A percentile compares a stretch with the other conserved stretches of the same genome.
These are phyloP conservation scores for Keiferia lycopersicella DNA, from an alignment of 2,888 invertebrate species.

Conservation along the genomic window DNA sequence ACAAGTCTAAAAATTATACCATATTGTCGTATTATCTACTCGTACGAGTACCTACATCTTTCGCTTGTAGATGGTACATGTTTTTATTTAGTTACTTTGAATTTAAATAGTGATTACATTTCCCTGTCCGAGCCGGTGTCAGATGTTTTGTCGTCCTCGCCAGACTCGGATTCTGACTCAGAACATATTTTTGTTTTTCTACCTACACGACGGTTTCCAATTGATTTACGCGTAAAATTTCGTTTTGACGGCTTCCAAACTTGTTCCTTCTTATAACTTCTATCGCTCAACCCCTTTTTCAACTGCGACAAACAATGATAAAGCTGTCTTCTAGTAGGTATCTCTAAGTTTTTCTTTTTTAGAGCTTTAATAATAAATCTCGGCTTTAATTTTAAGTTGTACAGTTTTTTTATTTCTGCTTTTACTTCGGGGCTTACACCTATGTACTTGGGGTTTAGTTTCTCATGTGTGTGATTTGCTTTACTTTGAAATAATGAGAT, in stretches of 20 bases:
- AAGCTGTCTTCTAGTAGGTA: background rate
- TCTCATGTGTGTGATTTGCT: constrained; percentile 5
- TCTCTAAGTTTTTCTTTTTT: background rate
- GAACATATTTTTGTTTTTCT: background rate
- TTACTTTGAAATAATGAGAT: constrained; percentile 2
- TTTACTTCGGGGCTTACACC: background rate
- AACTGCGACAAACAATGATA: background rate
- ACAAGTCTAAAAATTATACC: too few relatives aligned
- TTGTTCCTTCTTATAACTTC: background rate
- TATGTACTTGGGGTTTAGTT: background rate
- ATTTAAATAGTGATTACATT: too few relatives aligned
- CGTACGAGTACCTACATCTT: too few relatives aligned
- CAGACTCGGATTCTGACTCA: background rate
- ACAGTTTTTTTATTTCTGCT: constrained; percentile 4
- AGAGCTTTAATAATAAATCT: constrained; percentile 1
- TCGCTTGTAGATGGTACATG: too few relatives aligned
- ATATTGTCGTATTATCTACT: too few relatives aligned
- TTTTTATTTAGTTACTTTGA: too few relatives aligned
- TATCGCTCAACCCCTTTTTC: background rate
- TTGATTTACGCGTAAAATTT: background rate
- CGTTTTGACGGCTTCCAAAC: background rate
- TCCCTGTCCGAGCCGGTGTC: background rate
- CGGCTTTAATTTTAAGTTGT: background rate
- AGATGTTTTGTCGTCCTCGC: background rate
- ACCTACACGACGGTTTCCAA: background rate